Evolutionary conservation across 2,113 vertebrate genomes (phyloP).

Genomic region (Zosterops pallidus): DNA sequence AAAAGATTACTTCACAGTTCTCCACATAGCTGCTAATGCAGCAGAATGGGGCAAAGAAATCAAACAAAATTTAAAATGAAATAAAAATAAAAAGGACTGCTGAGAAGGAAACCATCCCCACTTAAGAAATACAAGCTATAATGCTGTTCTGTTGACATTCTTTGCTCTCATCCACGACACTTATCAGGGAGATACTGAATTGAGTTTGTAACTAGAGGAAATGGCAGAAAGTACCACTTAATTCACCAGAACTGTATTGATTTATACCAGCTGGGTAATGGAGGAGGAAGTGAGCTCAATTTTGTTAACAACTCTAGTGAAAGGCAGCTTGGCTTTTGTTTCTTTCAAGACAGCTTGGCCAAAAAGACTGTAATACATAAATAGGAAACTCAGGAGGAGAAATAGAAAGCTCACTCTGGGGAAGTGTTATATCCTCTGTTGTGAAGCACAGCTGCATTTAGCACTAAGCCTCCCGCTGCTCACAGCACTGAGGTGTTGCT

Average conservation of each 20-base stretch:
- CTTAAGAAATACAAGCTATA: background rate
- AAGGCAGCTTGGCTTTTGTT: background rate
- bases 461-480: background rate
- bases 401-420: background rate
- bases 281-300: background rate
- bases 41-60: background rate
- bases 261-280: slow-evolving; percentile 15
- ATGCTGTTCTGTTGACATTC: background rate
- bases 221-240: background rate
- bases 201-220: background rate
- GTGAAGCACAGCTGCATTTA: background rate
- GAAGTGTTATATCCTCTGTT: background rate
- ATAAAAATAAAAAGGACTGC: background rate
- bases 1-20: background rate
- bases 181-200: background rate
- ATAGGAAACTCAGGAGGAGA: background rate
- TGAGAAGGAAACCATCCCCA: background rate
- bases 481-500: background rate
- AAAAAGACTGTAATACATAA: background rate
- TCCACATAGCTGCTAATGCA: background rate
- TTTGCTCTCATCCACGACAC: background rate
- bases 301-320: background rate
- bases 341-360: background rate
- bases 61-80: background rate
- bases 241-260: background rate